phyloP scores from a whole-genome alignment of 2,113 vertebrate genomes.

The Ailuropoda melanoleuca region DNA sequence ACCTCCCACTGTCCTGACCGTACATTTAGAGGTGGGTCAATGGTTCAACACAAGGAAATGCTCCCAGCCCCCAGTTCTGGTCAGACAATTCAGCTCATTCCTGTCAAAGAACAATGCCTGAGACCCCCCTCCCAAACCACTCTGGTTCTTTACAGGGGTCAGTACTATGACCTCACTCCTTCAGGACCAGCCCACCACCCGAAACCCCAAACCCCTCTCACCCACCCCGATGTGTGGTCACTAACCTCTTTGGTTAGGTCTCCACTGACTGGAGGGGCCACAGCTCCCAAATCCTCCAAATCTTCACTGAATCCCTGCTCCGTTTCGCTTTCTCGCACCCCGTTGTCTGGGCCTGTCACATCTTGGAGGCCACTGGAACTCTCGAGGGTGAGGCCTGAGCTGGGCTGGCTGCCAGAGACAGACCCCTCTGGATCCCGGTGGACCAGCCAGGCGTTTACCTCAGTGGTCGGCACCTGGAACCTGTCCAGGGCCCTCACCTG shows the following conservation, averaged over 20 bases:
- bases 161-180: background rate
- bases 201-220: background rate
- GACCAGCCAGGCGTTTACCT: conserved; percentile 96
- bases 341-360: conserved; percentile 88
- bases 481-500: conserved; percentile 96
- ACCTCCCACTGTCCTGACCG: conserved; percentile 70
- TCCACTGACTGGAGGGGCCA: conserved; percentile 91
- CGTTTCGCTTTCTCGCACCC: conserved; percentile 89
- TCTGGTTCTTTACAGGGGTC: background rate
- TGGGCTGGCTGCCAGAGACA: conserved; percentile 90
- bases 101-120: background rate
- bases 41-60: conserved; percentile 69
- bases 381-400: conserved; percentile 90
- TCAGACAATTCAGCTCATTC: background rate
- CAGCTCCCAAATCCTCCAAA: conserved; percentile 93
- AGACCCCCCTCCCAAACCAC: background rate
- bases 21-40: conserved; percentile 61
- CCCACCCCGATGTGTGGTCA: background rate
- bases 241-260: conserved; percentile 98
- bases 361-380: conserved; percentile 91
- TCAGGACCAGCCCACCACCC: background rate
- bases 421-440: conserved; percentile 95
- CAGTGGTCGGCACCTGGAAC: conserved; percentile 93
- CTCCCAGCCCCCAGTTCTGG: background rate
- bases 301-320: conserved; percentile 92